These are phyloP conservation scores for Acropternis orthonyx DNA, from an alignment of 2,797 vertebrate genomes.

Conservation along the genomic window DNA sequence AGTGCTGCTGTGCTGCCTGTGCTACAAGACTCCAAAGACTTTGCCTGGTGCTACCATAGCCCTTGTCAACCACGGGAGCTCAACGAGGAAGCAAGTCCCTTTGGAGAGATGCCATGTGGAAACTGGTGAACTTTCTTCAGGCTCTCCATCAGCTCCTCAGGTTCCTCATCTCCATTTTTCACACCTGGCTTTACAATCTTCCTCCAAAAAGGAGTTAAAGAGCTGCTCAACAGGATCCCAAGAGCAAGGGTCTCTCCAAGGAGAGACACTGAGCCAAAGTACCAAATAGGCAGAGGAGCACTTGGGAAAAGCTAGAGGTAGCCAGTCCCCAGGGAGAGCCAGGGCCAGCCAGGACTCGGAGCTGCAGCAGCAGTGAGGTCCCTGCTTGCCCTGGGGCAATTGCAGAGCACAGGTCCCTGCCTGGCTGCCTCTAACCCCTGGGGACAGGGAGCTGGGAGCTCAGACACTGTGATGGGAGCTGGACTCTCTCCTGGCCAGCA, in stretches of 20 bases:
- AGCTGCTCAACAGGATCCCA: not conserved
- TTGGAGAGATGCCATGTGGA: not conserved
- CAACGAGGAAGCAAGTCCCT: not conserved
- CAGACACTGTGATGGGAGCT: rapidly evolving
- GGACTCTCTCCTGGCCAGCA: not conserved
- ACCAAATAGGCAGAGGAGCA: not conserved
- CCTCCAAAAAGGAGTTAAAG: not conserved
- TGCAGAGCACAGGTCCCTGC: not conserved
- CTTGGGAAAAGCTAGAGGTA: not conserved
- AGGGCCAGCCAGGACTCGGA: not conserved
- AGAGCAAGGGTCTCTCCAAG: not conserved
- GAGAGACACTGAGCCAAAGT: not conserved
- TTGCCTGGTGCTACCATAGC: not conserved
- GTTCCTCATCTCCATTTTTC: not conserved
- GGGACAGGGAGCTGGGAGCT: not conserved
- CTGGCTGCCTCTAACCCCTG: not conserved
- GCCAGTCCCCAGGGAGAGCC: not conserved
- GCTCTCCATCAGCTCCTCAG: not conserved
- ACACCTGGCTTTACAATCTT: not conserved
- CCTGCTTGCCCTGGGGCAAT: not conserved
- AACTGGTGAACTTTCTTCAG: not conserved
- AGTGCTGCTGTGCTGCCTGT: not conserved
- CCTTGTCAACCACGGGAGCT: not conserved
- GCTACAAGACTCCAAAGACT: not conserved
- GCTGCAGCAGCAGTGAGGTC: not conserved